Evolutionary conservation across 2,113 vertebrate genomes (phyloP), one percentile per base, ranked within the genome.

Genomic region (Kryptolebias marmoratus): DNA sequence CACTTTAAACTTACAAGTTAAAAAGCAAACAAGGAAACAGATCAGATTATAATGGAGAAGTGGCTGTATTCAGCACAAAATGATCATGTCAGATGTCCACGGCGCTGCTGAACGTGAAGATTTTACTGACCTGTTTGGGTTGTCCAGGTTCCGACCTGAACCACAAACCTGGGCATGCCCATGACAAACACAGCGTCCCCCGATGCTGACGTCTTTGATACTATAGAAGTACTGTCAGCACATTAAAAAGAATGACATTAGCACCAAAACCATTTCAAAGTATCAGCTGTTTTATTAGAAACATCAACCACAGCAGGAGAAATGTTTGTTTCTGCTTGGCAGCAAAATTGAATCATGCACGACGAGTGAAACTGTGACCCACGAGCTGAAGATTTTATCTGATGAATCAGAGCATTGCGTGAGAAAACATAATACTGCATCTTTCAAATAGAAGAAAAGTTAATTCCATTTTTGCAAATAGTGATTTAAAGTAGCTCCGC

Each of bases 141-240:
- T 91, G 48, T 91, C 92, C 48, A 72, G 66, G 68, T 86, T 87
- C 52, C 81, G 86, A 11, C 54, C 66, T 11, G 83, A 72, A 3
- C 65, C 90, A 64, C 97, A 98, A 11, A 80, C 87, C 62, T 95
- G 93, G 16, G 97, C 96, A 32, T 98, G 97, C 7, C 96, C 97
- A 11, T 98, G 92, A 79, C 97, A 98, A 76, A 96, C 95, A 85
- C 97, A 98, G 27, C 91, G 93, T 31, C 96, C 97, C 10, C 96
- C 96, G 2, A 98, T 68, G 81, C 95, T 97, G 91, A 98, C 96
- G 86, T 98, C 97, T 90, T 98, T 98, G 88, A 98, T 96, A 73
- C 97, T 98, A 71, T 98, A 98, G 77, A 95, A 98, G 88, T 98
- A 98, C 96, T 98, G 74, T 30, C 31, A 52, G 77, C 81, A 85